These are phyloP conservation scores for Bolborhynchus lineola DNA, from an alignment of 2,113 vertebrate genomes.

Conservation along the genomic window DNA sequence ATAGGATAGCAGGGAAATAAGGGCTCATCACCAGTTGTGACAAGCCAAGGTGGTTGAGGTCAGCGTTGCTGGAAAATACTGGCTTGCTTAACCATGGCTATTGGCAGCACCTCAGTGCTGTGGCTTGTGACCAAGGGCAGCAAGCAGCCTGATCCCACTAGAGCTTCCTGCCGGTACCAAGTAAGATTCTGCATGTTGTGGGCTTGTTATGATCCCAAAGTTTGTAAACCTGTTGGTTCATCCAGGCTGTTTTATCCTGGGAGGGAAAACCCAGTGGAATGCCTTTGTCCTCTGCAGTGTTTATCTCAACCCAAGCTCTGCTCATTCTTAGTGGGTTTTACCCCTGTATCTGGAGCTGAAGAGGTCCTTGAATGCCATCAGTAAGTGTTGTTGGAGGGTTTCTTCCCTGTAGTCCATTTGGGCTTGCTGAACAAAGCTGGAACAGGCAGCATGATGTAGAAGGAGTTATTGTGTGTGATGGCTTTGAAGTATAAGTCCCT, in stretches of 20 bases:
- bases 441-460: fast-evolving
- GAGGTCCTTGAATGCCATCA: neutral
- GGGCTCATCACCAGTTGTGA: neutral
- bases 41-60: neutral
- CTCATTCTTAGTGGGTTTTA: neutral
- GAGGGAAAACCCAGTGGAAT: neutral
- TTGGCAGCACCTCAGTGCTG: neutral
- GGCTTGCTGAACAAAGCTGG: fast-evolving
- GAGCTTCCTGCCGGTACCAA: neutral
- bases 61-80: neutral
- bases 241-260: neutral
- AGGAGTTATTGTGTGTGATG: neutral
- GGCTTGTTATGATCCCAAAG: neutral
- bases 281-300: neutral
- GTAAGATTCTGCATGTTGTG: neutral
- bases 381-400: neutral
- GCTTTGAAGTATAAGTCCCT: neutral
- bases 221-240: neutral
- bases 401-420: neutral
- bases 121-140: neutral
- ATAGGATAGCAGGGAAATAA: neutral
- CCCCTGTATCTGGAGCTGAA: neutral
- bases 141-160: neutral
- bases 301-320: neutral
- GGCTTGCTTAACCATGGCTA: neutral